phyloP scores from a whole-genome alignment of 2,888 invertebrate genomes.

The Lasius platythorax region DNA sequence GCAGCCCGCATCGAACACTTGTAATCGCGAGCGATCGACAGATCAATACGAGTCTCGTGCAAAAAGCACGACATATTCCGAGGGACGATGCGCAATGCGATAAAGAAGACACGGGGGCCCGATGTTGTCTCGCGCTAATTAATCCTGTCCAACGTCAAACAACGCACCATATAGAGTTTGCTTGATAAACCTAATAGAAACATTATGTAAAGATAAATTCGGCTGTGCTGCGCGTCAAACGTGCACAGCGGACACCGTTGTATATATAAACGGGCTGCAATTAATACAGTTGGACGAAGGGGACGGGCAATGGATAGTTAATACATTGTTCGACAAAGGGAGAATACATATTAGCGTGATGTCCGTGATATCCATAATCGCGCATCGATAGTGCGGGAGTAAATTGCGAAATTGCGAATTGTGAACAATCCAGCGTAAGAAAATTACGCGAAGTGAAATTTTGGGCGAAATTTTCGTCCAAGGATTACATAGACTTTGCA shows the following conservation, averaged over 20 bases:
- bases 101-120: conserved; percentile 48
- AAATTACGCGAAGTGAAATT: neutral
- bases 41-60: conserved; percentile 35
- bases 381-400: conserved; percentile 39
- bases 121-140: conserved; percentile 64
- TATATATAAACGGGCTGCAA: conserved; percentile 69
- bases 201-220: conserved; percentile 72
- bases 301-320: conserved; percentile 46
- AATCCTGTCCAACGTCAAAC: conserved; percentile 65
- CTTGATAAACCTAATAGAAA: conserved; percentile 71
- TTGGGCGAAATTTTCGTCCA: neutral
- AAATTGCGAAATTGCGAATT: conserved; percentile 17
- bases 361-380: conserved; percentile 55
- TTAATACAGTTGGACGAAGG: conserved; percentile 65
- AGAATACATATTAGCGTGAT: conserved; percentile 48
- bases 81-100: conserved; percentile 31
- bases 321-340: conserved; percentile 57
- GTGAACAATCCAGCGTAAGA: neutral
- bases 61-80: conserved; percentile 24
- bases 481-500: neutral
- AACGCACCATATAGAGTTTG: conserved; percentile 54
- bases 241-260: conserved; percentile 54
- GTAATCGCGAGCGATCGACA: conserved; percentile 17
- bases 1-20: neutral
- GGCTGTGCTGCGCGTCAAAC: conserved; percentile 60